A percentile compares a stretch with the other conserved stretches of the same genome.
phyloP scores from a whole-genome alignment of 2,888 invertebrate genomes.

The Drosophila yooni region DNA sequence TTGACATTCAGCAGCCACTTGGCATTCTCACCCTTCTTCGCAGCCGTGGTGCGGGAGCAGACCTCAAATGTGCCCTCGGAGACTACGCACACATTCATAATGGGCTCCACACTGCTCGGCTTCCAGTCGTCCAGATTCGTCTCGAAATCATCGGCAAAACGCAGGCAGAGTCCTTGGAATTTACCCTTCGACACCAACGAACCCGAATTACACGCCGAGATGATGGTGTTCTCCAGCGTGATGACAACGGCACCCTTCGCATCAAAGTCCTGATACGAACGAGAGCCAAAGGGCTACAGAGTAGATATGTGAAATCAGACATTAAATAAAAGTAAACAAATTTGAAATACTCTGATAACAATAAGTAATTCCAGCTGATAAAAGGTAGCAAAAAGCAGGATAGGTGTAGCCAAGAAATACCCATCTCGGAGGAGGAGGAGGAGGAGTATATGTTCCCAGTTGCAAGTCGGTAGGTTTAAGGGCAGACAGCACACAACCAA shows the following conservation, averaged over 20 bases:
- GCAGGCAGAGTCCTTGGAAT: conserved; percentile 95
- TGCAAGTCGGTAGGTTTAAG: too few species aligned
- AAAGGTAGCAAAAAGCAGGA: too few species aligned
- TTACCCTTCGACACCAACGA: conserved; percentile 97
- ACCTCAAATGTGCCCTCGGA: conserved; percentile 99
- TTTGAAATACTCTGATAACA: not conserved
- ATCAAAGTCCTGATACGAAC: conserved; percentile 90
- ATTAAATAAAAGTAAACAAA: not conserved
- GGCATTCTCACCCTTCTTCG: conserved; percentile 94
- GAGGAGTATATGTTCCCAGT: too few species aligned
- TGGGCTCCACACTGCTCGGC: conserved; percentile 92
- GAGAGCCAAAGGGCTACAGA: conserved; percentile 87
- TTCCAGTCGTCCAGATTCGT: conserved; percentile 99
- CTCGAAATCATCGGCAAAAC: conserved; percentile 99
- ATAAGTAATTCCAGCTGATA: not conserved
- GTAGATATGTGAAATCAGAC: too few species aligned
- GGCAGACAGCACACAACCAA: not conserved
- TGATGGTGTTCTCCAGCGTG: conserved; percentile 97
- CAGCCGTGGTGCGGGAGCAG: conserved; percentile 91
- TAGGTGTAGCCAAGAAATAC: not conserved
- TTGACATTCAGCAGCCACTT: conserved; percentile 99
- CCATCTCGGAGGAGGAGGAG: not conserved
- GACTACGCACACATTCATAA: conserved; percentile 97
- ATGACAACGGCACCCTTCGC: conserved; percentile 96
- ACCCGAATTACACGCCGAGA: conserved; percentile 96